Base-by-base conservation (phyloP, 2,797 vertebrate genomes). In the Hippocampus kuda region DNA sequence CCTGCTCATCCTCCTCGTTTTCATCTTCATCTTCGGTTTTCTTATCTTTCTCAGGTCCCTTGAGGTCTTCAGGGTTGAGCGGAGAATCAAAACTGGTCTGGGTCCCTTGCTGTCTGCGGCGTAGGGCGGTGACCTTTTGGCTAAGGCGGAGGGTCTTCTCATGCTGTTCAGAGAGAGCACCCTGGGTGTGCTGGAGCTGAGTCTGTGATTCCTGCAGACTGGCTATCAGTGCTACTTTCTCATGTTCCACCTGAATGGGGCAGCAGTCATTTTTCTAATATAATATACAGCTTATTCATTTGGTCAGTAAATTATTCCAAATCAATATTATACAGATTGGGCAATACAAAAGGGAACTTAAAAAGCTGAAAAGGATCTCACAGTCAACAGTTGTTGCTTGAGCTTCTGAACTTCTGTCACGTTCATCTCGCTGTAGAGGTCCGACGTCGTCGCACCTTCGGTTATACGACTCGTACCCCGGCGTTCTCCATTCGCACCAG, bases 361-460 rank as follows among this genome's bases (percentile, higher is more conserved):
- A 53, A 53, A 49, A 7, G 18, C 4, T 10, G 61, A 8, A 74
- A 7, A 48, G 46, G 13, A 48, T 16, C 88, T 86, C 84, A 97
- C 96, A 86, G 92, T 93, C 84, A 95, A 86, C 22, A 99, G 91
- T 49, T 98, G 95, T 82, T 99, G 95, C 76, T 94, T 95, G 72
- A 98, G 85, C 75, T 95, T 99, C 87, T 98, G 95, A 84, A 97
- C 93, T 88, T 99, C 96, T 0, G 94, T 94, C 79, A 95, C 89
- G 84, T 96, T 96, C 78, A 99, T 92, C 84, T 98, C 97, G 67
- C 94, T 97, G 88, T 94, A 95, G 57, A 99, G 93, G 79, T 98
- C 95, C 0, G 73, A 71, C 0, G 80, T 54, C 0, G 49, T 4
- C 0, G 88, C 90, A 34, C 88, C 87, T 67, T 96, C 93, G 16